Evolutionary conservation across 2,797 vertebrate species (phyloP), one percentile per base, ranked within the genome.

Genomic region (Takifugu rubripes): DNA sequence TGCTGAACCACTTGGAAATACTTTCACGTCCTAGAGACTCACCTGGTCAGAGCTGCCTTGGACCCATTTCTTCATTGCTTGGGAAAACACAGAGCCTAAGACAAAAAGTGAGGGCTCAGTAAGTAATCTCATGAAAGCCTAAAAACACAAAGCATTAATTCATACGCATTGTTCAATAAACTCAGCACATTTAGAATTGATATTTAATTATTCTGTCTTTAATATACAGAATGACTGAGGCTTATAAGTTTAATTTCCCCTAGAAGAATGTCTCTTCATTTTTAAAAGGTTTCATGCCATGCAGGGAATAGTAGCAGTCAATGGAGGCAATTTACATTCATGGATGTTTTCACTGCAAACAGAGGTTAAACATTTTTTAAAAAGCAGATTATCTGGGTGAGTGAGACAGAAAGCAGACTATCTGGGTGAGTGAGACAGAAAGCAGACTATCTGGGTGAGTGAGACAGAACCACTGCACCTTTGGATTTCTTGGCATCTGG

Each of bases 31-130:
- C 26, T 25, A 61, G n/a, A 21, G 5, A 48, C 78, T 71, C 82
- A 99, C 97, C 96, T 99, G 97, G 61, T 99, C 96, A 0, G 96
- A 94, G 86, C 91, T 95, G 84, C 97, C 97, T 84, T 99, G 97
- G 53, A 98, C 97, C 97, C 96, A 98, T 78, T 99, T 99, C 92
- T 98, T 99, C 97, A 99, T 98, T 61, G 96, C 97, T 92, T 96
- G 95, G 84, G 97, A 99, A 89, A 99, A 98, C 93, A 99, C 98
- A 81, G 94, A 98, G 76, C 96, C 96, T 98, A 78, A 52, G 49
- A 12, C 36, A 72, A 57, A 74, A n/a, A 4, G 60, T 43, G 29
- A 3, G 51, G 8, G 12, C 36, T 14, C 49, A 49, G 47, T 68
- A 47, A 27, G n/a, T 6, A 25, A 45, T 44, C 52, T 43, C 43